These are phyloP conservation scores for Leptopilina syphax DNA, from an alignment of 2,888 invertebrate genomes.

Conservation along the genomic window DNA sequence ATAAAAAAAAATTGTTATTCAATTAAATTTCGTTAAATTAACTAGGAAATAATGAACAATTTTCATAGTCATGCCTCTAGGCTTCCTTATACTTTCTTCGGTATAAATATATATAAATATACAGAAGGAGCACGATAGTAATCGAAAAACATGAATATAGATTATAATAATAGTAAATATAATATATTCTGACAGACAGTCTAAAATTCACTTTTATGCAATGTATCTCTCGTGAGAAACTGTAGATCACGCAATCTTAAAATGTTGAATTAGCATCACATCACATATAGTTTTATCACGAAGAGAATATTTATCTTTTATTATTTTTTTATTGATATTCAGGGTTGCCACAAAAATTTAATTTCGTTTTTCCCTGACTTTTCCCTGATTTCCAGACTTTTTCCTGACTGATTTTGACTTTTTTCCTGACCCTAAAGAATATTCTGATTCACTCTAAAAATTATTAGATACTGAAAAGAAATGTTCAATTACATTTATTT, in stretches of 20 bases:
- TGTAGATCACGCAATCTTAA: conserved; percentile 8
- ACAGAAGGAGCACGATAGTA: background rate
- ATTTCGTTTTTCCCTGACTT: no score
- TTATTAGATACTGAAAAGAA: no score
- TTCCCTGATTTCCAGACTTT: no score
- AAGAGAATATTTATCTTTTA: background rate
- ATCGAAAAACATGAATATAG: conserved; percentile 8
- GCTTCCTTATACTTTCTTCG: background rate
- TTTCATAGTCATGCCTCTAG: no score
- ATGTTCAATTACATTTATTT: no score
- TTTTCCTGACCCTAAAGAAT: no score
- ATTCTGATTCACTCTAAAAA: no score
- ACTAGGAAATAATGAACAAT: no score
- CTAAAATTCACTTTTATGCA: conserved; percentile 20
- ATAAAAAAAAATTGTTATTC: no score
- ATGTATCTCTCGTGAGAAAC: conserved; percentile 29
- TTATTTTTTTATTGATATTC: background rate
- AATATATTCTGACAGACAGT: background rate
- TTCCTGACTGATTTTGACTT: no score
- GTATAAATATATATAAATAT: background rate
- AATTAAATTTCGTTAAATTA: no score
- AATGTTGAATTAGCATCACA: background rate
- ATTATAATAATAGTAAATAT: conserved; percentile 23
- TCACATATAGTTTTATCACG: background rate
- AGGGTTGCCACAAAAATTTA: no score